Evolutionary conservation across 2,888 invertebrate genomes (phyloP), one percentile per base, ranked within the genome.

Genomic region (Napeogenes inachia): DNA sequence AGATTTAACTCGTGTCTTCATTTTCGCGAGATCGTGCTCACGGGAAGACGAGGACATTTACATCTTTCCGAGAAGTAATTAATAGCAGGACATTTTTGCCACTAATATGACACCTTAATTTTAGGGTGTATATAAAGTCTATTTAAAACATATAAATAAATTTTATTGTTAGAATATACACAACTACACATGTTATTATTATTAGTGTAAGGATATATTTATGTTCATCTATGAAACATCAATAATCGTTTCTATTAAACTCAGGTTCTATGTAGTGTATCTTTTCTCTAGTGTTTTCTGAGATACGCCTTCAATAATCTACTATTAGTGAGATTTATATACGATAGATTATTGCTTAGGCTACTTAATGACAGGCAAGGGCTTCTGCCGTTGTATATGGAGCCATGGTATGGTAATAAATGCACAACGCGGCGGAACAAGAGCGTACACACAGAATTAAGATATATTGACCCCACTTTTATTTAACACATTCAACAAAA

Each of bases 311-410:
- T 82, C 84, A 85, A 87, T 88, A 86, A 89, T 89, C 79, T 87
- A 83, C 87, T 83, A 89, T 89, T 89, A 89, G 80, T 83, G 82
- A 87, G 89, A 88, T 89, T 89, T 88, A 89, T 89, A 87, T 86
- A 82, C 78, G 78, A 80, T 76, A 81, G 81, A 87, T 85, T 83
- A 81, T 79, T 76, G 84, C 75, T 77, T 79, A 76, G 81, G 76
- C 77, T 77, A 79, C 78, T 82, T 89, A 89, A 89, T 88, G 85
- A 87, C 82, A 84, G 87, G 72, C 73, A 73, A 70, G 73, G 76
- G 74, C 78, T 78, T 74, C 77, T 75, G 76, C 81, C 75, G 77
- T 75, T 76, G 81, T 82, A 78, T 82, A 85, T 85, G 85, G 80
- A 71, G 77, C 74, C 67, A 75, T 64, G 70, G 71, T 68, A 72